phyloP scores from a whole-genome alignment of 2,113 vertebrate genomes.

The Zootoca vivipara region DNA sequence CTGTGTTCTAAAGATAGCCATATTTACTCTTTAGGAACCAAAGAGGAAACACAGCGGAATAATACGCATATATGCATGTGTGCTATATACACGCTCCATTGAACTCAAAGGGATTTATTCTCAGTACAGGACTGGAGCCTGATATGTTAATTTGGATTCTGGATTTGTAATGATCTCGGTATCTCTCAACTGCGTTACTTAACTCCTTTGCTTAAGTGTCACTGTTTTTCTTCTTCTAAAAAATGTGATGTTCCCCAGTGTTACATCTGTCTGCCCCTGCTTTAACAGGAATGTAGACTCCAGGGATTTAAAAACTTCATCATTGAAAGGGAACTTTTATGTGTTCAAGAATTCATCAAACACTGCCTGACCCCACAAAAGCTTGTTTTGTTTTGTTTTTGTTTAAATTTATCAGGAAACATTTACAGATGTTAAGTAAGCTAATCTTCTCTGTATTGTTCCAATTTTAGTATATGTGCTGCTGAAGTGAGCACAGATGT shows the following conservation, averaged over 20 bases:
- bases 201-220: background rate
- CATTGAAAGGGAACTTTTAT: background rate
- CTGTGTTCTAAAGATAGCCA: slow-evolving; percentile 4
- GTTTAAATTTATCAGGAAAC: background rate
- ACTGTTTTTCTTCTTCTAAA: background rate
- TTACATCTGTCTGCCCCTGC: background rate
- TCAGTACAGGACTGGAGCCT: background rate
- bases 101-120: background rate
- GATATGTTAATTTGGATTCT: background rate
- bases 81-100: background rate
- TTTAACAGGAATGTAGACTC: background rate
- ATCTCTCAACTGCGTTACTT: background rate
- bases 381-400: background rate
- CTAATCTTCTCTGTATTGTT: too few relatives aligned
- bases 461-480: too few relatives aligned
- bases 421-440: background rate
- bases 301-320: background rate
- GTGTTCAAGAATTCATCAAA: background rate
- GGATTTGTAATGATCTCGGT: background rate
- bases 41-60: background rate
- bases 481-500: too few relatives aligned
- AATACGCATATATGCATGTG: background rate
- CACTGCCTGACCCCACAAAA: background rate
- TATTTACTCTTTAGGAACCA: background rate
- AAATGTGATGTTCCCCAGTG: background rate